phyloP scores from a whole-genome alignment of 2,888 invertebrate species.

The Drepana falcataria region DNA sequence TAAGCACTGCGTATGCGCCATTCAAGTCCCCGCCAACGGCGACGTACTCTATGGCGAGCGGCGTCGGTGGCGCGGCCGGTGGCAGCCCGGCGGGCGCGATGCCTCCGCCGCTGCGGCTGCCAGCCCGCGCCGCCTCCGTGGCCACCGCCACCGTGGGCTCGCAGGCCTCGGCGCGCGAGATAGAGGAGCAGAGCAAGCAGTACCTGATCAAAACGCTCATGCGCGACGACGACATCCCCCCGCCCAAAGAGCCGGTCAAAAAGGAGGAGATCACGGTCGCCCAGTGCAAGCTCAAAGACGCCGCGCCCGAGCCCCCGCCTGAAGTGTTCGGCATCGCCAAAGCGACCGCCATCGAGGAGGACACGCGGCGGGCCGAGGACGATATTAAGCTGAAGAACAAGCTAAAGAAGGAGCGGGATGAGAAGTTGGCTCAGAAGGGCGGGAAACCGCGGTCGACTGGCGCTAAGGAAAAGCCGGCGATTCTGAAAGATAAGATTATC shows the following conservation, averaged over 20 bases:
- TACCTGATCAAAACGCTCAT: constrained; percentile 94
- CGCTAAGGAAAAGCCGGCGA: constrained; percentile 62
- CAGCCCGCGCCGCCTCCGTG: constrained; percentile 51
- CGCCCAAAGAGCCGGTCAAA: constrained; percentile 77
- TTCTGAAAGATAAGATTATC: constrained; percentile 61
- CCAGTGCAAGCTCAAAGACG: constrained; percentile 53
- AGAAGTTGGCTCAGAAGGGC: constrained; percentile 57
- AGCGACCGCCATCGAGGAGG: constrained; percentile 45
- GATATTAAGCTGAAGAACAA: constrained; percentile 34
- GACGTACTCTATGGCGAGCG: constrained; percentile 14
- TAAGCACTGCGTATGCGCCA: constrained; percentile 19
- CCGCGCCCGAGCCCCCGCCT: constrained; percentile 59
- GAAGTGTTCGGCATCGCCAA: constrained; percentile 79
- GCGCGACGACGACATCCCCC: constrained; percentile 90
- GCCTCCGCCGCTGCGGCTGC: too few relatives aligned
- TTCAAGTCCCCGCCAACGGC: constrained; percentile 44
- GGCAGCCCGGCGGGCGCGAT: not conserved
- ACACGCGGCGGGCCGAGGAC: constrained; percentile 32
- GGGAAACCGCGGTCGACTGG: constrained; percentile 58
- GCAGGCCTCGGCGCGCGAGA: constrained; percentile 75
- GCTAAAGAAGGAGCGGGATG: constrained; percentile 40
- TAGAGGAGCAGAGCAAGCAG: constrained; percentile 84
- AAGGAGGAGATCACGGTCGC: constrained; percentile 76
- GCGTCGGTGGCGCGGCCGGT: not conserved
- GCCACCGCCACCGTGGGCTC: constrained; percentile 67